Base-by-base conservation (phyloP, 2,113 vertebrate species). In the Toxostoma redivivum region DNA sequence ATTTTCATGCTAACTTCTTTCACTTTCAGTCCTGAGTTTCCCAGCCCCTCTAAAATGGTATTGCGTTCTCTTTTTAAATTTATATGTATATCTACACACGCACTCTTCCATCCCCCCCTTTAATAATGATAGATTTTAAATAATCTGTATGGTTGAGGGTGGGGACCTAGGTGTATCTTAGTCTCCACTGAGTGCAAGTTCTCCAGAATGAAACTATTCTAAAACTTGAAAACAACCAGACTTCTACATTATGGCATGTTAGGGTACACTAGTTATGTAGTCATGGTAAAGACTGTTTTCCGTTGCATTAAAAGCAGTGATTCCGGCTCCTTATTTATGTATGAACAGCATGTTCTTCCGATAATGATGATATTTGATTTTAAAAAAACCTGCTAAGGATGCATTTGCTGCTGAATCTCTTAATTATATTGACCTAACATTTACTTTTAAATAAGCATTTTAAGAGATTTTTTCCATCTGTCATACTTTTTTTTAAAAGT, bases 401-500 rank as follows among this genome's bases (percentile, higher is more conserved):
- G 67, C 58, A 58, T 85, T 94, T 73, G 66, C 79, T 90, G 30
- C 78, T 91, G 76, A 91, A 73, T 95, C 54, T 88, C 58, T 88
- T 96, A 97, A 95, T 95, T 95, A 91, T 86, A 65, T 86, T 90
- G 90, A 90, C 92, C 92, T 95, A 94, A 86, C 89, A 81, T 87
- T 91, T 96, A 91, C 54, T 95, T 96, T 91, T 66, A 94, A 93
- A 88, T 62, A 88, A 90, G 35, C 0, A 27, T 64, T 88, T 66
- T 44, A 92, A 73, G 54, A 90, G 35, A 73, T 86, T 94, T 94
- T 89, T 95, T 62, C 94, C 79, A 93, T 95, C 95, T 96, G 95
- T 90, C 92, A 94, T 71, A 60, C 13, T 62, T 94, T 47, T 94
- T 88, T 47, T 50, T 81, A 84, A 22, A 23, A 80, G 60, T 92